Base-by-base conservation (phyloP, 2,888 invertebrate species). In the Oegoconia quadripuncta region DNA sequence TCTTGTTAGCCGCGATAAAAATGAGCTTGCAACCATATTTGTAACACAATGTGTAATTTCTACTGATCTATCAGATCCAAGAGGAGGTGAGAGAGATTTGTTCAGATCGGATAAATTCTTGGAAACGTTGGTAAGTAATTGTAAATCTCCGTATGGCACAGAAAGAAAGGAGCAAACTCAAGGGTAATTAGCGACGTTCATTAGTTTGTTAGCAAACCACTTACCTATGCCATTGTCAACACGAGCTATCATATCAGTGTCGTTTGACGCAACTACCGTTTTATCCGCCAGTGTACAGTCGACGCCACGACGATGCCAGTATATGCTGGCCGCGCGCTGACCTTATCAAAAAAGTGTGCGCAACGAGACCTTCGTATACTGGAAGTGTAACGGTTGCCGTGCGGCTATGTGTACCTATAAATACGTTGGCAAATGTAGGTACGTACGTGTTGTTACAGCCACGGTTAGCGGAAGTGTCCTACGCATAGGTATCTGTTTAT, bases 1-100 rank as follows among this genome's bases (percentile, higher is more conserved):
- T 74, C 71, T 72, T 71, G 70, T 59, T 51, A n/a, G 50, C 45
- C 41, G 50, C 52, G 48, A 55, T 52, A 48, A 50, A 46, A 43
- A 44, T 25, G 39, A 27, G 34, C 37, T 34, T 18, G 41, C 45
- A 46, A 34, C 59, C 57, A 52, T 61, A 51, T 53, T 50, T 38
- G 58, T 46, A 58, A 48, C 48, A 62, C 50, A 63, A 63, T 54
- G 54, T 54, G 41, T 26, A 35, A 43, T 48, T 48, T 39, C 39
- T 46, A 50, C 31, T 49, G 41, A 51, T 55, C 49, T 55, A 54
- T 49, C 37, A 17, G 20, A 42, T 53, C 61, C 52, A 45, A 44
- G 59, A 55, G 48, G 49, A 55, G 43, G 57, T 52, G 53, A 59
- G 51, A 48, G 49, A 52, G 56, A 52, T 47, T 37, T 39, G 48